phyloP scores from a whole-genome alignment of 2,797 vertebrate genomes.

The Leptoclinus maculatus region DNA sequence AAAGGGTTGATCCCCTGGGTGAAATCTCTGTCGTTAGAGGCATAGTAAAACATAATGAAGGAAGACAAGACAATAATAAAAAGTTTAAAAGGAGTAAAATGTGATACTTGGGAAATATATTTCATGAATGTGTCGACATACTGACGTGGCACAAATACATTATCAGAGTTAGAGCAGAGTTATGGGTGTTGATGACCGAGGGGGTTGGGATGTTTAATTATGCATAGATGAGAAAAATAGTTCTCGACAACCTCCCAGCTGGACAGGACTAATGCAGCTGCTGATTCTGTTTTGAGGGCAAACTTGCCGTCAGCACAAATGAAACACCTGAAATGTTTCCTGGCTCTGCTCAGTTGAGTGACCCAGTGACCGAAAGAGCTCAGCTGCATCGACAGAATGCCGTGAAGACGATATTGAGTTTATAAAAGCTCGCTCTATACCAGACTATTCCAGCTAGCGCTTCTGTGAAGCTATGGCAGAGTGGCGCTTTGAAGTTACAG shows the following conservation, averaged over 20 bases:
- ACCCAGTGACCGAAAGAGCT: slow-evolving; percentile 35
- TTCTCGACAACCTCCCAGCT: slow-evolving; percentile 63
- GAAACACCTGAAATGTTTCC: slow-evolving; percentile 50
- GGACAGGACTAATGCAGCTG: slow-evolving; percentile 55
- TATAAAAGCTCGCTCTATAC: background rate
- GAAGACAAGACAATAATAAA: slow-evolving; percentile 14
- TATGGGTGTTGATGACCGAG: slow-evolving; percentile 3
- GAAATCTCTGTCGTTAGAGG: background rate
- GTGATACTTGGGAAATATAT: background rate
- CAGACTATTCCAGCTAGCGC: background rate
- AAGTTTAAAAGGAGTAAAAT: slow-evolving; percentile 10
- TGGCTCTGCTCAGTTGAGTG: slow-evolving; percentile 31
- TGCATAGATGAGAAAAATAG: slow-evolving; percentile 59
- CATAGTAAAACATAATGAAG: slow-evolving; percentile 7
- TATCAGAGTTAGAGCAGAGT: background rate
- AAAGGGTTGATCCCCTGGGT: slow-evolving; percentile 6
- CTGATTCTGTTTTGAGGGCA: slow-evolving; percentile 37
- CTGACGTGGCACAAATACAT: background rate
- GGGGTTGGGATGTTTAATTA: slow-evolving; percentile 50
- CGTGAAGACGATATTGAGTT: background rate
- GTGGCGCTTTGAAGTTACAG: background rate
- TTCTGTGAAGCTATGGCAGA: background rate
- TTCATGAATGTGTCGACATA: slow-evolving; percentile 9
- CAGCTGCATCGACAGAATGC: slow-evolving; percentile 5
- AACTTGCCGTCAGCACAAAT: slow-evolving; percentile 46